Evolutionary conservation across 2,888 invertebrate genomes (phyloP).

Genomic region (Campopleginae sp.): DNA sequence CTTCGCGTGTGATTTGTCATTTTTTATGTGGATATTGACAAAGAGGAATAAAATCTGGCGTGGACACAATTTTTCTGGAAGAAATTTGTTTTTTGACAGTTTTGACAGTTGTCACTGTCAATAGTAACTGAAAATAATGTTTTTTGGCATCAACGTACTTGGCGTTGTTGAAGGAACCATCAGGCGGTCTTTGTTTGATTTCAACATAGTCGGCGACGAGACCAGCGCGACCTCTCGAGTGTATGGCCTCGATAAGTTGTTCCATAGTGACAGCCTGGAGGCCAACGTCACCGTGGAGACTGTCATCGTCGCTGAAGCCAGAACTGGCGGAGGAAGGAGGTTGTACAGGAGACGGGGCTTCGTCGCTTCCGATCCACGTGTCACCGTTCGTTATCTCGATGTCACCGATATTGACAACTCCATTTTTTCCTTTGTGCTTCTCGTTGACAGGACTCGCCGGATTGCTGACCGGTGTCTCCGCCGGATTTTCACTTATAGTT

Average conservation of each 20-base stretch:
- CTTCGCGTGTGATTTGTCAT: not conserved
- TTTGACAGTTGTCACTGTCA: not conserved
- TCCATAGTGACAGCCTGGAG: slow-evolving; percentile 89
- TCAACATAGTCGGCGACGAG: slow-evolving; percentile 95
- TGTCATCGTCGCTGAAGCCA: slow-evolving; percentile 96
- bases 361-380: slow-evolving; percentile 84
- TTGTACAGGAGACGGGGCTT: slow-evolving; percentile 86
- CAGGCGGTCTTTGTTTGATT: slow-evolving; percentile 92
- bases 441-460: slow-evolving; percentile 83
- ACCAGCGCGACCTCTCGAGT: slow-evolving; percentile 91
- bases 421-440: slow-evolving; percentile 77
- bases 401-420: slow-evolving; percentile 82
- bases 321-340: slow-evolving; percentile 91
- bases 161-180: slow-evolving; percentile 95
- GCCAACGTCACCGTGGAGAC: slow-evolving; percentile 88
- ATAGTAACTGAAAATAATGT: not conserved
- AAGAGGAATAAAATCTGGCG: not conserved
- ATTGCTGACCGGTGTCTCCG: slow-evolving; percentile 74
- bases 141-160: slow-evolving; percentile 86
- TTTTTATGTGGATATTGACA: not conserved
- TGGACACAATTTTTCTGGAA: not conserved
- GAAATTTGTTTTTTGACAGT: not conserved
- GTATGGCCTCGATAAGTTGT: slow-evolving; percentile 91
- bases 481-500: slow-evolving; percentile 73
- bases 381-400: slow-evolving; percentile 84